Evolutionary conservation across 2,888 invertebrate genomes (phyloP).

Genomic region (Nomada ruficornis): DNA sequence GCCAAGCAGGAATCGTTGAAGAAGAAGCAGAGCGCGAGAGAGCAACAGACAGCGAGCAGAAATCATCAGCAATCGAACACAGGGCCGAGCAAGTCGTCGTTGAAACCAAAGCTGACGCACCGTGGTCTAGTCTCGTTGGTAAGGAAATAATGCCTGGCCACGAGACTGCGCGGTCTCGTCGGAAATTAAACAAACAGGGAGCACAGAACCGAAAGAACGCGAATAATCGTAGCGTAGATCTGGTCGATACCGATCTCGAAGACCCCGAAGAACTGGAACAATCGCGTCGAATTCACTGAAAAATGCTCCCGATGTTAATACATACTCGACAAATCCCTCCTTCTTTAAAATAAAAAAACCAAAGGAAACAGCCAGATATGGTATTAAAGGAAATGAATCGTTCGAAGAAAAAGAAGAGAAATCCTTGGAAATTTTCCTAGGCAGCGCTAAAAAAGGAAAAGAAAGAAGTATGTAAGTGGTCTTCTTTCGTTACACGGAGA

Average conservation of each 20-base stretch:
- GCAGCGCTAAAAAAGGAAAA: neutral
- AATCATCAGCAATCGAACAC: slow-evolving; percentile 56
- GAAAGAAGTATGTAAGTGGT: neutral
- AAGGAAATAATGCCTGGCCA: slow-evolving; percentile 73
- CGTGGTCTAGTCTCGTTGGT: slow-evolving; percentile 72
- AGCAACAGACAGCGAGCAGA: slow-evolving; percentile 66
- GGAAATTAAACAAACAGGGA: slow-evolving; percentile 58
- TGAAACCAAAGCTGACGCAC: slow-evolving; percentile 72
- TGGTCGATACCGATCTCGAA: neutral
- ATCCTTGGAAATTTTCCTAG: neutral
- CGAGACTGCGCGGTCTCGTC: slow-evolving; percentile 72
- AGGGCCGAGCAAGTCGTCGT: slow-evolving; percentile 50
- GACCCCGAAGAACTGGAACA: neutral
- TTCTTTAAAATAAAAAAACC: neutral
- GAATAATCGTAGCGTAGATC: slow-evolving; percentile 21
- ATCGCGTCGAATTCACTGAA: neutral
- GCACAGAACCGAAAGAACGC: slow-evolving; percentile 29
- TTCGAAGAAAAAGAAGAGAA: neutral
- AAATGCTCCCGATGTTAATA: neutral
- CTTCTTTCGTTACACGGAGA: neutral
- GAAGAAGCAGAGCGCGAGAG: slow-evolving; percentile 74
- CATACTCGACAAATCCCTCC: neutral
- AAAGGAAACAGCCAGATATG: neutral
- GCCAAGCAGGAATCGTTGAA: slow-evolving; percentile 82
- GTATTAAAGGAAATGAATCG: neutral